Base-by-base conservation (phyloP, 2,113 vertebrate species). In the Nannobrachium achirus region DNA sequence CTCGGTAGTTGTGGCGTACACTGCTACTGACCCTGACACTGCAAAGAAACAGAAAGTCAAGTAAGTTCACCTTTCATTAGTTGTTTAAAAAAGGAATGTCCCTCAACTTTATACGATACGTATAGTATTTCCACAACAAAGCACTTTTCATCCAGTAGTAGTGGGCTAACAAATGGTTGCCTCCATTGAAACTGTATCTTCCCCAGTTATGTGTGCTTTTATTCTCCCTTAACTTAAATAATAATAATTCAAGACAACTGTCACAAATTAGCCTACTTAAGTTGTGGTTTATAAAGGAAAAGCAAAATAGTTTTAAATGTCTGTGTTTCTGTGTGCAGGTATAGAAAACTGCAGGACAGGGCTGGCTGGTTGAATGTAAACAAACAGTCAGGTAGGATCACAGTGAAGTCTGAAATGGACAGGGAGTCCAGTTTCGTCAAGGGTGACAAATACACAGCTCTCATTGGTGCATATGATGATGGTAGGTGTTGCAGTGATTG, bases 11-110 rank as follows among this genome's bases (percentile, higher is more conserved):
- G 77, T 91, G 0, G 65, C 76, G 13, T 97, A 94, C 79, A 94
- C 83, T 0, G 96, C 96, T 9, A 85, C 67, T 58, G 97, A 98
- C 56, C 97, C 97, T 0, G 97, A 99, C 78, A 90, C 0, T 0
- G 90, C 58, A 0, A 90, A 82, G 82, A 67, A 69, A 0, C 96
- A 98, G 89, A 95, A 9, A 60, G 88, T 98, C 81, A 84, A 7
- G 97, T 98, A 89, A 93, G 94, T 0, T 14, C 13, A 44, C 33
- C n/a, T 8, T 14, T 1, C 9, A n/a, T n/a, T n/a, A n/a, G n/a
- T n/a, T n/a, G n/a, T n/a, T n/a, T n/a, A n/a, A 2, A 33, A 33
- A 33, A 5, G 25, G 25, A 33, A 33, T 33, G 25, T 3, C 25
- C 25, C 25, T 33, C 25, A 33, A 33, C 25, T 33, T 33, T 33